Percentiles rank a stretch among this genome's conserved stretches.
Conservation (phyloP, 2,888 invertebrate genomes). For the Caenorhabditis auriculariae region DNA sequence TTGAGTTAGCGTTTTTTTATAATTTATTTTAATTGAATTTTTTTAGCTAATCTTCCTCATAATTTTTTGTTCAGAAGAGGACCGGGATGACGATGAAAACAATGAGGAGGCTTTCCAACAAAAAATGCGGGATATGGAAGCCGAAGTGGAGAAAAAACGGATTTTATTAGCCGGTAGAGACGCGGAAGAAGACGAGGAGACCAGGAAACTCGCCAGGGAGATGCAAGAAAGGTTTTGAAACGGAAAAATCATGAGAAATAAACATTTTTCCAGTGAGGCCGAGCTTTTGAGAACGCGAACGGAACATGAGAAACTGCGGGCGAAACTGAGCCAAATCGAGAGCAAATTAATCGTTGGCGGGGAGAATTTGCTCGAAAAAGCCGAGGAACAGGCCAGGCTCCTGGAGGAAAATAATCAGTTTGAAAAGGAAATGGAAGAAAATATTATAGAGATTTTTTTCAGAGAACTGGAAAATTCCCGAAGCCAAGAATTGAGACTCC, state of each 20-base stretch:
- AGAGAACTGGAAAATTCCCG: constrained; percentile 49
- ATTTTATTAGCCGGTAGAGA: constrained; percentile 66
- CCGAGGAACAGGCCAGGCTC: constrained; percentile 64
- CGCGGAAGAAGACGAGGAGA: constrained; percentile 30
- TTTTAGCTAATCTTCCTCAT: no score
- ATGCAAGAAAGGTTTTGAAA: constrained; percentile 23
- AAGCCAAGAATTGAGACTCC: constrained; percentile 24
- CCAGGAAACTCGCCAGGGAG: constrained; percentile 20
- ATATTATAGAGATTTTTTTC: constrained; percentile 66
- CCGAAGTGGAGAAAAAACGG: constrained; percentile 63
- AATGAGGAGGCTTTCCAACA: constrained; percentile 57
- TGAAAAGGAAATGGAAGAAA: constrained; percentile 74
- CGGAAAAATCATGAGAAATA: background rate
- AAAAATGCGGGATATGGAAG: constrained; percentile 67
- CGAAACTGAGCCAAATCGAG: constrained; percentile 85
- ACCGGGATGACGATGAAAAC: constrained; percentile 34
- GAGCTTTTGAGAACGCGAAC: constrained; percentile 63
- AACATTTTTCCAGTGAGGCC: constrained; percentile 15
- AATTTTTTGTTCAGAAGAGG: constrained; percentile 20
- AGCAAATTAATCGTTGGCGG: constrained; percentile 96
- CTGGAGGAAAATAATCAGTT: constrained; percentile 31
- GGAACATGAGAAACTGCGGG: constrained; percentile 80
- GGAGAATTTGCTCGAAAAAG: constrained; percentile 94
- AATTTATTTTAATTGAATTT: no score
- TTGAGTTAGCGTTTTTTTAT: no score